A percentile compares a stretch with the other conserved stretches of the same genome.
These are phyloP conservation scores for Sternarchorhynchus goeldii DNA, from an alignment of 2,797 vertebrate species.

Conservation along the genomic window DNA sequence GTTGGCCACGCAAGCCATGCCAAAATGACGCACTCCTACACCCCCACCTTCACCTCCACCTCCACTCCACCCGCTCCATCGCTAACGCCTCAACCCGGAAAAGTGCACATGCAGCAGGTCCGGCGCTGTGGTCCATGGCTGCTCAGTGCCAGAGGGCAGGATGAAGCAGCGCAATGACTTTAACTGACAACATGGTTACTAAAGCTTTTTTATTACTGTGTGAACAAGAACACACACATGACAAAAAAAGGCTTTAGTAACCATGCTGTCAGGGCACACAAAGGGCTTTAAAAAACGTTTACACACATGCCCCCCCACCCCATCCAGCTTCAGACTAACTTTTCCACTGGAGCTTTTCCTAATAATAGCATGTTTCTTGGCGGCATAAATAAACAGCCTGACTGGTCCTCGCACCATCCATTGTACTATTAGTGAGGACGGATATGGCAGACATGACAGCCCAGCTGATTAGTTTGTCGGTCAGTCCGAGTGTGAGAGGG, in stretches of 20 bases:
- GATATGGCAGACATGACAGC: constrained; percentile 44
- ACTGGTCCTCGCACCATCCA: constrained; percentile 39
- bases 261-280: neutral
- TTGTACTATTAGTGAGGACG: constrained; percentile 29
- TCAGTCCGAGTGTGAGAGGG: constrained; percentile 49
- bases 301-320: neutral
- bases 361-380: neutral
- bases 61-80: neutral
- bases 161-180: constrained; percentile 12
- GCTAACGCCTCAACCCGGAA: constrained; percentile 19
- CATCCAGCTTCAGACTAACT: neutral
- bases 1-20: constrained; percentile 51
- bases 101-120: constrained; percentile 40
- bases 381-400: constrained; percentile 27
- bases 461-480: constrained; percentile 56
- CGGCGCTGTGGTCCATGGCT: constrained; percentile 33
- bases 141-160: constrained; percentile 22
- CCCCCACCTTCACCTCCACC: neutral
- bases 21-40: constrained; percentile 30
- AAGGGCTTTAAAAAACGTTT: constrained; percentile 4
- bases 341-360: constrained; percentile 3
- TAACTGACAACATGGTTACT: constrained; percentile 15
- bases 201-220: constrained; percentile 5
- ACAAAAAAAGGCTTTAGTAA: too few relatives aligned
- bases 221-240: constrained; percentile 3